Conservation (phyloP, 2,113 vertebrate genomes). For the Arizona elegans region DNA sequence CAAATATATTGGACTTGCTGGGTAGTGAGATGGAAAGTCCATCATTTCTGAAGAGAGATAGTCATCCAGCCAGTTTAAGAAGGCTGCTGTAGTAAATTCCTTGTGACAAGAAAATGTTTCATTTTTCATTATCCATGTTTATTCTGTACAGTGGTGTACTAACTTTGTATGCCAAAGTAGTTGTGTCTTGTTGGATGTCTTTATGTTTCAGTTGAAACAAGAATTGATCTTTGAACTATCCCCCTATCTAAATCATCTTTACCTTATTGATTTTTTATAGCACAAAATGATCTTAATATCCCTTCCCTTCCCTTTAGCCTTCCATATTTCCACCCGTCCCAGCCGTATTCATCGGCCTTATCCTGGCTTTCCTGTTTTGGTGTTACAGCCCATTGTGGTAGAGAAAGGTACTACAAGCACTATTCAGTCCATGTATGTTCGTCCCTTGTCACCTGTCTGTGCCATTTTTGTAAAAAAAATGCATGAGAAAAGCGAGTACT, state of each 20-base stretch:
- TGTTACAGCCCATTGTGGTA: slow-evolving; percentile 99
- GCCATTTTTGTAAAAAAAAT: slow-evolving; percentile 78
- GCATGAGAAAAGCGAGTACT: slow-evolving; percentile 79
- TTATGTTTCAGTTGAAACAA: slow-evolving; percentile 68
- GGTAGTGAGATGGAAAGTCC: background rate
- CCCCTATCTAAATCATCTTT: slow-evolving; percentile 73
- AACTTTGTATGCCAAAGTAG: slow-evolving; percentile 54
- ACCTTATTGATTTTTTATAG: slow-evolving; percentile 69
- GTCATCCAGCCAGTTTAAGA: background rate
- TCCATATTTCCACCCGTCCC: slow-evolving; percentile 99
- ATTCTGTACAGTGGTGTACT: slow-evolving; percentile 59
- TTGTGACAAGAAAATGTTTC: slow-evolving; percentile 37
- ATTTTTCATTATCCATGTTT: slow-evolving; percentile 51
- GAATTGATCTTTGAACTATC: slow-evolving; percentile 61
- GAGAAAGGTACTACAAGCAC: slow-evolving; percentile 95
- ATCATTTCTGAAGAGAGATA: background rate
- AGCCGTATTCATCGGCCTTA: slow-evolving; percentile 99
- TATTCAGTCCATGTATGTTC: slow-evolving; percentile 82
- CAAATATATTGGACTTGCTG: background rate
- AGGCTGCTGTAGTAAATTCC: slow-evolving; percentile 31
- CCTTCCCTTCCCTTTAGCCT: slow-evolving; percentile 93
- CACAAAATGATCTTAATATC: slow-evolving; percentile 94
- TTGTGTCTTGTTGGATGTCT: slow-evolving; percentile 72
- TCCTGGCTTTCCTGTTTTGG: slow-evolving; percentile 99
- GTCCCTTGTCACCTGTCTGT: slow-evolving; percentile 78